Conservation (phyloP, 53 echinoderm and acorn worm genomes). For the Apostichopus leukothele region DNA sequence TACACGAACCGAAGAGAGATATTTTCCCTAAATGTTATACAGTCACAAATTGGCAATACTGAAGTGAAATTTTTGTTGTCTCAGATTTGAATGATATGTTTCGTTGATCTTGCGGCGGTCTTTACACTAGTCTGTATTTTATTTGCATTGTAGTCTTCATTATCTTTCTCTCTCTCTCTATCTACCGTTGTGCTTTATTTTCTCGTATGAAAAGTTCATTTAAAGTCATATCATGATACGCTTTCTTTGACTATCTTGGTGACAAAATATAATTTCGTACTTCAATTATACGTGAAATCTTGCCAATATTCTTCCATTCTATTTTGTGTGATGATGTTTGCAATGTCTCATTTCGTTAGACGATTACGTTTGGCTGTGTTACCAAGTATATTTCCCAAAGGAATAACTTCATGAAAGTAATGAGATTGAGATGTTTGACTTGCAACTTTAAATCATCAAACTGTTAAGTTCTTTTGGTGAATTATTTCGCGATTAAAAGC, state of each 20-base stretch:
- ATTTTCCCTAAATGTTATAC: too few species aligned
- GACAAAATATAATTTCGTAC: neutral
- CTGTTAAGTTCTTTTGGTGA: neutral
- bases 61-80: too few species aligned
- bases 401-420: neutral
- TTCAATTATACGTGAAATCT: neutral
- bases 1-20: too few species aligned
- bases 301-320: constrained; percentile 2
- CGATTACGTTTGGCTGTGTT: constrained; percentile 21
- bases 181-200: too few species aligned
- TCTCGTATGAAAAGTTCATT: neutral
- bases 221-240: neutral
- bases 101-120: too few species aligned
- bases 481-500: constrained; percentile 18
- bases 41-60: too few species aligned
- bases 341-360: constrained; percentile 9
- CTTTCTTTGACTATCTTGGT: too few species aligned
- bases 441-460: constrained; percentile 5
- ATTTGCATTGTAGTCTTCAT: too few species aligned
- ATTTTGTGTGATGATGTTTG: neutral
- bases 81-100: too few species aligned
- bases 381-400: constrained; percentile 31
- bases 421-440: constrained; percentile 8
- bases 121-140: too few species aligned
- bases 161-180: too few species aligned